Percentiles rank a stretch among this genome's conserved stretches.
Conservation (phyloP, 1,140 invertebrate species). For the Macrotrachela quadricornifera region DNA sequence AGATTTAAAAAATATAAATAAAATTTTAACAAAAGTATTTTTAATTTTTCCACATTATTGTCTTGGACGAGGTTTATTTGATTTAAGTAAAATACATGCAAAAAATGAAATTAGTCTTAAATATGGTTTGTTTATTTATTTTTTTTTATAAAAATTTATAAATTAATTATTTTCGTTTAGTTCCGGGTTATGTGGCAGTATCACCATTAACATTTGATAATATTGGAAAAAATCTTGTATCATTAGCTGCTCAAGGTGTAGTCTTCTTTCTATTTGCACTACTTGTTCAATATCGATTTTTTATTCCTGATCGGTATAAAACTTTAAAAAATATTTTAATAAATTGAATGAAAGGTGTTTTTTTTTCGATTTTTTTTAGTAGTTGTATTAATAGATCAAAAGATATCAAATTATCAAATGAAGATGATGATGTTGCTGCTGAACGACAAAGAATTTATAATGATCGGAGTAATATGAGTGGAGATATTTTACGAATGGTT, state of each 20-base stretch:
- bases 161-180: no score
- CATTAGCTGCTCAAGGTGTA: slow-evolving; percentile 33
- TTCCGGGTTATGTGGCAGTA: neutral
- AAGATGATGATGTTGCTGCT: no score
- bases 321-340: no score
- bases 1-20: slow-evolving; percentile 32
- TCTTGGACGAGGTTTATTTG: slow-evolving; percentile 35
- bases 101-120: neutral
- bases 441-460: no score
- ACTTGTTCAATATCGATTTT: slow-evolving; percentile 36
- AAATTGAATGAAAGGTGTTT: no score
- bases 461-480: no score
- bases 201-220: slow-evolving; percentile 34
- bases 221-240: slow-evolving; percentile 38
- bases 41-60: slow-evolving; percentile 43
- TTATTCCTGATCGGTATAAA: slow-evolving; percentile 4
- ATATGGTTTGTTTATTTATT: neutral
- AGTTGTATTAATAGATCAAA: no score
- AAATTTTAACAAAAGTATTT: slow-evolving; percentile 38
- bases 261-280: slow-evolving; percentile 35
- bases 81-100: slow-evolving; percentile 17
- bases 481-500: no score
- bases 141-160: neutral
- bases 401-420: no score
- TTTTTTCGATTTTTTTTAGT: no score